Base-by-base conservation (phyloP, 2,797 vertebrate genomes). In the Choloepus didactylus region DNA sequence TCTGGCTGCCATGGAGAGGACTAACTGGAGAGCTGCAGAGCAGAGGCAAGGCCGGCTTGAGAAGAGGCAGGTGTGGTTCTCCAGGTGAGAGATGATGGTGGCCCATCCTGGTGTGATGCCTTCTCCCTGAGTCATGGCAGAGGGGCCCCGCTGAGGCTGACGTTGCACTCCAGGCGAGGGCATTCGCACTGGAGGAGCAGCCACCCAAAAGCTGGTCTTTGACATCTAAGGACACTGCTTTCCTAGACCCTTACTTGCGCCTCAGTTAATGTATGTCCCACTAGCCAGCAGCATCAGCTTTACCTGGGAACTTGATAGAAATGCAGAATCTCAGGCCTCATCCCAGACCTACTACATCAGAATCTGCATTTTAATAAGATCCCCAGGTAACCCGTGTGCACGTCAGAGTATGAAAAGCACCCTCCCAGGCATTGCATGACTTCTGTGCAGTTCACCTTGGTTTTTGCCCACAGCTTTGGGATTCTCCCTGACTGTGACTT, bases 61-160 rank as follows among this genome's bases (percentile, higher is more conserved):
- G 1, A 31, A 9, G 49, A 6, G 11, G 25, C 11, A 3, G 23
- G 41, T 27, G 25, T 12, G 9, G 49, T 25, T 84, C 81, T 38
- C 66, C 25, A 18, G 31, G 25, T 38, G 29, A 77, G 70, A 70
- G 76, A 31, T 0, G 25, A 9, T 5, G 72, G 25, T 70, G 84
- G 21, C 72, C 21, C 21, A 9, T 18, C 4, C 14, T 25, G 31
- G 54, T 0, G 6, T 84, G 35, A 35, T 2, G 35, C 4, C 0
- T 25, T 88, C 44, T 89, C 29, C 21, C 16, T 19, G 41, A 9
- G 44, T 31, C 66, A 77, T 49, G 35, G 66, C 60, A 59, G 18
- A 25, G 51, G 31, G 41, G 60, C 25, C 54, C 60, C 54, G 92
- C 49, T 79, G 19, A n/a, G 29, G 73, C 44, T 70, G n/a, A 18